These are phyloP conservation scores for Yponomeuta malinellus DNA, from an alignment of 2,888 invertebrate species.

Conservation along the genomic window DNA sequence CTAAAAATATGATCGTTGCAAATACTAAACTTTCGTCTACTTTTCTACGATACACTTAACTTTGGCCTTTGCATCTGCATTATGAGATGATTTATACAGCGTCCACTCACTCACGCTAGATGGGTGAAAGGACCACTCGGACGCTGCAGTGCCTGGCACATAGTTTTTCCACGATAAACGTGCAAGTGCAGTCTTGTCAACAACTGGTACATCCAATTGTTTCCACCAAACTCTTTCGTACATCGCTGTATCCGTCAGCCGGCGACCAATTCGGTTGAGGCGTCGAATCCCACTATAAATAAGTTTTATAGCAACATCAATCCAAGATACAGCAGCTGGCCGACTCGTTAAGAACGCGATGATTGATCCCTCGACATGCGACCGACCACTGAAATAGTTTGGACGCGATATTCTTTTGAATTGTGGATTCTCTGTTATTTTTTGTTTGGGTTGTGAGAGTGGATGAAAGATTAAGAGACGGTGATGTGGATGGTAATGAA, in stretches of 20 bases:
- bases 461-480: background rate
- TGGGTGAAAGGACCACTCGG: no score
- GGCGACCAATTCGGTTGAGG: slow-evolving; percentile 13
- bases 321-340: slow-evolving; percentile 63
- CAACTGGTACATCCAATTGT: background rate
- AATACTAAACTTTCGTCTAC: no score
- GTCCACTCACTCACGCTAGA: no score
- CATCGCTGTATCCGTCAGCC: slow-evolving; percentile 6
- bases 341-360: slow-evolving; percentile 66
- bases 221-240: background rate
- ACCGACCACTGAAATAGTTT: slow-evolving; percentile 24
- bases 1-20: no score
- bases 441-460: background rate
- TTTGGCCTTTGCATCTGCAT: no score
- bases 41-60: no score
- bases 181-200: no score
- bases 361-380: slow-evolving; percentile 54
- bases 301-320: slow-evolving; percentile 71
- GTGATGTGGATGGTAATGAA: background rate
- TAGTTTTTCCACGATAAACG: no score
- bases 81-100: no score
- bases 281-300: slow-evolving; percentile 51
- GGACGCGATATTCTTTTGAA: background rate
- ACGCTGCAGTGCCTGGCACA: no score
- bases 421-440: background rate